phyloP scores from a whole-genome alignment of 2,888 invertebrate genomes.

The Dexiosoma caninum region DNA sequence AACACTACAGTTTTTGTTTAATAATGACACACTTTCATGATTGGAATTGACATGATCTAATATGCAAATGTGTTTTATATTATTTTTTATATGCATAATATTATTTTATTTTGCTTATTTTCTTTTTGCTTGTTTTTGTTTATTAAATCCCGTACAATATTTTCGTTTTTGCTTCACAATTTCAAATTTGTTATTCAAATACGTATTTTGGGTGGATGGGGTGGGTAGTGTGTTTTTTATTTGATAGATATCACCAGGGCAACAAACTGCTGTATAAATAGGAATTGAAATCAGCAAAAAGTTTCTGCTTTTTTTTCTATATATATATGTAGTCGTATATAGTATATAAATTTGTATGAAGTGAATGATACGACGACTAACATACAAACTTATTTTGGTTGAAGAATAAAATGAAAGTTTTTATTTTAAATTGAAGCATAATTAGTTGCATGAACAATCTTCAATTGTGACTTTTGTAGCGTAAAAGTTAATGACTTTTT shows the following conservation, averaged over 20 bases:
- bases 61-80: constrained; percentile 19
- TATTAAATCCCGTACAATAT: not conserved
- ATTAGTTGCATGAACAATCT: constrained; percentile 29
- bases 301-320: not conserved
- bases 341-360: too few species aligned
- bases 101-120: not conserved
- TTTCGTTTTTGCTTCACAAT: not conserved
- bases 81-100: too few species aligned
- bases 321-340: too few species aligned
- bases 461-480: constrained; percentile 1
- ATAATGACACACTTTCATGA: constrained; percentile 12
- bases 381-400: not conserved
- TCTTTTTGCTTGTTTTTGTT: not conserved
- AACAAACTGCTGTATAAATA: constrained; percentile 44
- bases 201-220: too few species aligned
- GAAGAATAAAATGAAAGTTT: constrained; percentile 8
- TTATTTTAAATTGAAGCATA: not conserved
- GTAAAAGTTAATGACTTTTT: not conserved
- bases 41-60: constrained; percentile 20
- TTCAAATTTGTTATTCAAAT: constrained; percentile 38
- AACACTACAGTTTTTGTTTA: not conserved
- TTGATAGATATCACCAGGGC: constrained; percentile 66
- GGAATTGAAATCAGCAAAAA: not conserved
- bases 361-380: not conserved
- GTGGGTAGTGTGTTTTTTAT: constrained; percentile 35